These are phyloP conservation scores for Proterorhinus semilunaris DNA, from an alignment of 2,113 vertebrate genomes.

Conservation along the genomic window DNA sequence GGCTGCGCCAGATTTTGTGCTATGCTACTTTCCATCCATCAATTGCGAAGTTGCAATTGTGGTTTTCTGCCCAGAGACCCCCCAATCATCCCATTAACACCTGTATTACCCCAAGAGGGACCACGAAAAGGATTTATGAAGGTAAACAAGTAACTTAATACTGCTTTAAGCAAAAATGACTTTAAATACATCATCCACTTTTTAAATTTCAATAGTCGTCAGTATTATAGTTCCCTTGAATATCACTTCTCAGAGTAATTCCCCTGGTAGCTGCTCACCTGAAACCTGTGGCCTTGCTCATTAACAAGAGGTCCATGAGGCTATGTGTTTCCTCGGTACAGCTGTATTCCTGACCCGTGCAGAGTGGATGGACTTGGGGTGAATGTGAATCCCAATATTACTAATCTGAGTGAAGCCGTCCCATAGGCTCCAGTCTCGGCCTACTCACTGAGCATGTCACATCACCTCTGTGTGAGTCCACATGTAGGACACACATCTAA, in stretches of 20 bases:
- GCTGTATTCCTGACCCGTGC: conserved; percentile 14
- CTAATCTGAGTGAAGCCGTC: conserved; percentile 51
- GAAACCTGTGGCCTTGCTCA: conserved; percentile 28
- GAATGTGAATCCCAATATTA: conserved; percentile 52
- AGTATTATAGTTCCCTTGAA: conserved; percentile 25
- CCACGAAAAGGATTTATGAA: too few relatives aligned
- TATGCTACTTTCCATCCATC: too few relatives aligned
- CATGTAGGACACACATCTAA: conserved; percentile 39
- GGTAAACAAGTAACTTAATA: too few relatives aligned
- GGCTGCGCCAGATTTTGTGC: too few relatives aligned
- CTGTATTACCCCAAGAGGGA: too few relatives aligned
- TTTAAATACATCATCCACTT: too few relatives aligned
- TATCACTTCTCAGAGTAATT: conserved; percentile 30
- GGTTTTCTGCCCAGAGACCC: too few relatives aligned
- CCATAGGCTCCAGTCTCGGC: conserved; percentile 42
- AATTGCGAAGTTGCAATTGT: too few relatives aligned
- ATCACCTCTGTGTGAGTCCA: conserved; percentile 33
- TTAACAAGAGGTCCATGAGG: conserved; percentile 17
- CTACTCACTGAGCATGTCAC: conserved; percentile 37
- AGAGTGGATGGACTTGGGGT: conserved; percentile 45
- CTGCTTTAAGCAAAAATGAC: too few relatives aligned
- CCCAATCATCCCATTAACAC: too few relatives aligned
- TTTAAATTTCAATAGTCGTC: conserved; percentile 14
- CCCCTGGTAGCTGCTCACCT: conserved; percentile 30
- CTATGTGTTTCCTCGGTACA: not conserved